These are phyloP conservation scores for Heteropelma amictum DNA, from an alignment of 2,888 invertebrate genomes.

Conservation along the genomic window DNA sequence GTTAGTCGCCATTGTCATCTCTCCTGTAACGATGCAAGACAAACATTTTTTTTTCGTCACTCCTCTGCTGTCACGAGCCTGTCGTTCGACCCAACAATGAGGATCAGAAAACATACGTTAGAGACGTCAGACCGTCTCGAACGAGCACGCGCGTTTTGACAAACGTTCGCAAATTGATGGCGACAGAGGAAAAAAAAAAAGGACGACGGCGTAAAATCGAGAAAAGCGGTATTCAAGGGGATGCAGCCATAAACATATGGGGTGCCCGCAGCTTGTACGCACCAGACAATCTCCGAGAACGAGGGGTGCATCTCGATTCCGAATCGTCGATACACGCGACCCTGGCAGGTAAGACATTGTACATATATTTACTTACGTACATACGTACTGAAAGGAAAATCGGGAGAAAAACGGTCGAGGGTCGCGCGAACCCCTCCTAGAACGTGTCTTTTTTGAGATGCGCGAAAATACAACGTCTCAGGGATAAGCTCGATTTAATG, in stretches of 20 bases:
- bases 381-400: constrained; percentile 16
- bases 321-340: constrained; percentile 11
- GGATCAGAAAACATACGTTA: too few species aligned
- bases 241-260: too few species aligned
- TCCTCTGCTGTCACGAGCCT: too few species aligned
- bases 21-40: too few species aligned
- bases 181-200: background rate
- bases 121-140: background rate
- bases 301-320: background rate
- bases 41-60: too few species aligned
- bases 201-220: background rate
- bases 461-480: background rate
- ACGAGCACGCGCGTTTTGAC: background rate
- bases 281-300: too few species aligned
- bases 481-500: constrained; percentile 17
- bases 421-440: background rate
- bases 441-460: background rate
- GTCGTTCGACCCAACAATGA: too few species aligned
- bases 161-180: background rate
- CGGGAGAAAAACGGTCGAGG: constrained; percentile 2
- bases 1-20: too few species aligned
- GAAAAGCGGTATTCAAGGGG: background rate
- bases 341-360: background rate
- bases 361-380: constrained; percentile 8
- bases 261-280: too few species aligned